Evolutionary conservation across 2,113 vertebrate genomes (phyloP).

Genomic region (crab-eating macaque (Macaca fascicularis)): T2T-MFA8v1.1 NC_088379.1:78344501-78345000

Average conservation of each 20-base stretch:
- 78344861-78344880: background rate
- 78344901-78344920: background rate
- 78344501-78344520: slow-evolving; percentile 48
- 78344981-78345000: background rate
- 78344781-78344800: slow-evolving; percentile 31
- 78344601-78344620: background rate
- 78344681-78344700: background rate
- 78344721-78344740: background rate
- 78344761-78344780: background rate
- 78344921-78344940: background rate
- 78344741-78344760: background rate
- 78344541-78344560: slow-evolving; percentile 62
- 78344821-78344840: slow-evolving; percentile 19
- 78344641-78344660: background rate
- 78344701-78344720: background rate
- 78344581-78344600: background rate
- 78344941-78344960: background rate
- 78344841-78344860: background rate
- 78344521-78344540: slow-evolving; percentile 56
- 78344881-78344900: background rate
- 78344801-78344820: slow-evolving; percentile 17
- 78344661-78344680: background rate
- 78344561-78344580: slow-evolving; percentile 66
- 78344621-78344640: slow-evolving; percentile 36
- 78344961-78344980: background rate